Evolutionary conservation across 2,113 vertebrate genomes (phyloP).

Genomic region (Apodemus sylvaticus): DNA sequence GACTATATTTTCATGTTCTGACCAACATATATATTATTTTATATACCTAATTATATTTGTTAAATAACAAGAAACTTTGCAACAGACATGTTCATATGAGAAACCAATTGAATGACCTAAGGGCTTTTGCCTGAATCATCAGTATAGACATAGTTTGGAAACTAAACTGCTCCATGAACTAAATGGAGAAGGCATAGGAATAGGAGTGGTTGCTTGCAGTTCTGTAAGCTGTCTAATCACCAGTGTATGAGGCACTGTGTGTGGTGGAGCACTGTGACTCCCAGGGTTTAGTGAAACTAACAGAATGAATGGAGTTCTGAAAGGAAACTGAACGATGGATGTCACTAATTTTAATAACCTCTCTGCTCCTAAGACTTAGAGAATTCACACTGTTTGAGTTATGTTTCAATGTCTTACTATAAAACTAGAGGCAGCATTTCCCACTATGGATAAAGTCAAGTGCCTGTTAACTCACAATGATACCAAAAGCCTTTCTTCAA

Average conservation of each 20-base stretch:
- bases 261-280: background rate
- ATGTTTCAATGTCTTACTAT: background rate
- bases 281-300: background rate
- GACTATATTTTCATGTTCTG: conserved; percentile 24
- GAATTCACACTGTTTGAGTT: background rate
- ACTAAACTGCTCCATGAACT: background rate
- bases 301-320: background rate
- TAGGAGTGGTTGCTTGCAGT: background rate
- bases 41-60: background rate
- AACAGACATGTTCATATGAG: background rate
- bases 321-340: background rate
- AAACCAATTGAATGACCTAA: background rate
- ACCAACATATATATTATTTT: background rate
- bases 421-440: conserved; percentile 52
- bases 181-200: background rate
- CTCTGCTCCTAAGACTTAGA: background rate
- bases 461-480: background rate
- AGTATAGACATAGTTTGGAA: background rate
- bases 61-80: background rate
- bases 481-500: background rate
- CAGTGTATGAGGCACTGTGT: background rate
- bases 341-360: background rate
- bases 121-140: background rate
- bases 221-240: background rate
- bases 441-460: background rate